Percentiles rank a stretch among this genome's conserved stretches.
Conservation (phyloP, 2,113 vertebrate genomes). For the Coptodon bakossiorum region DNA sequence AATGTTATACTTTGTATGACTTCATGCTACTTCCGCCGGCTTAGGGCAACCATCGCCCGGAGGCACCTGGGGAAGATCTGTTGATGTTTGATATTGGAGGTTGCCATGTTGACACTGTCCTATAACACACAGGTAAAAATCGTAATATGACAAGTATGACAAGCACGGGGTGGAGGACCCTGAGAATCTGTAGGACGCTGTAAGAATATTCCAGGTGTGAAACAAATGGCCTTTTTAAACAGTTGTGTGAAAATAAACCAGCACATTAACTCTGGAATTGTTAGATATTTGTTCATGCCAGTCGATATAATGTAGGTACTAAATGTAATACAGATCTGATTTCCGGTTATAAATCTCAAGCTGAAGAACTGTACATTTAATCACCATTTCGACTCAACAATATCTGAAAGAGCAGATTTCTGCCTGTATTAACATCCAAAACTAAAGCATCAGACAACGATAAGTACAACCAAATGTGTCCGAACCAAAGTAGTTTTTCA, state of each 20-base stretch:
- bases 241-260: not conserved
- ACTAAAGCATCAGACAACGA: fast-evolving
- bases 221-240: not conserved
- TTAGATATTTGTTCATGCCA: not conserved
- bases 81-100: not conserved
- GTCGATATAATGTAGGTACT: not conserved
- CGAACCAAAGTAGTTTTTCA: not conserved
- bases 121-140: fast-evolving
- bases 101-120: not conserved
- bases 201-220: fast-evolving
- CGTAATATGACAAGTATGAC: not conserved
- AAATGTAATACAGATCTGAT: not conserved
- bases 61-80: not conserved
- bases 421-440: not conserved
- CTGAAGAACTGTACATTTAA: not conserved
- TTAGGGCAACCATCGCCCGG: not conserved
- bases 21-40: not conserved
- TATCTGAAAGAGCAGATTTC: not conserved
- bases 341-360: not conserved
- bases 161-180: not conserved
- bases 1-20: not conserved
- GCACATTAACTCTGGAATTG: not conserved
- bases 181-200: not conserved
- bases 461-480: not conserved
- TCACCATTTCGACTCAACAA: not conserved